Evolutionary conservation across 2,888 invertebrate genomes (phyloP), one percentile per base, ranked within the genome.

Genomic region (Nemapogon koenigi): DNA sequence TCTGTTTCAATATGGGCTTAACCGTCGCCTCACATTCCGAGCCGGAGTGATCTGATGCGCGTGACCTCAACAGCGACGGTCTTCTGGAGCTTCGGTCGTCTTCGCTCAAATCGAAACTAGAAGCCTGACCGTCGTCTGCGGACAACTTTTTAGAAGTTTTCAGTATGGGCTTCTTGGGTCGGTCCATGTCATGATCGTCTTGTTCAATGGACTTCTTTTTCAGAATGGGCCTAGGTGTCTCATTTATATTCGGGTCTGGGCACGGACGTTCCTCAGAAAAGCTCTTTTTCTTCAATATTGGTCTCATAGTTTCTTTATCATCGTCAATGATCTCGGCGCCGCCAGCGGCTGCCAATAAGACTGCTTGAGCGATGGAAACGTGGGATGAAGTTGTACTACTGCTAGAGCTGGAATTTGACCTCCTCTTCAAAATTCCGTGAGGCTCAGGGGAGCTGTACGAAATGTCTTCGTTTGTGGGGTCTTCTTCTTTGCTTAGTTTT

Each of bases 151-250:
- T 85, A 1, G 86, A 84, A 32, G 84, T 82, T 61, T 92, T 93
- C 29, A 93, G 68, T 49, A 93, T 93, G 18, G 92, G 90, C 54
- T 83, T 85, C 52, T 83, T 86, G 0, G 87, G 87, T 48, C 84
- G 81, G 35, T 88, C 88, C 49, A 88, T 90, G 33, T 86, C 87
- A 51, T 83, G 81, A 49, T 90, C 89, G 45, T 88, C 87, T 31
- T 87, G 86, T 53, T 89, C 89, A 44, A 86, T 87, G 1, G 88
- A 88, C 61, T 94, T 93, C 72, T 94, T 94, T 68, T 94, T 94
- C 26, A 94, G 62, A 53, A 94, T 94, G 3, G 94, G 93, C 62
- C 82, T 87, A 0, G 88, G 86, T 25, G 80, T 80, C 39, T 80
- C 81, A 4, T 63, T 61, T 31, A 56, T 49, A 16, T 62, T 49